Conservation (phyloP, 2,797 vertebrate genomes). For the Brachymystax lenok region DNA sequence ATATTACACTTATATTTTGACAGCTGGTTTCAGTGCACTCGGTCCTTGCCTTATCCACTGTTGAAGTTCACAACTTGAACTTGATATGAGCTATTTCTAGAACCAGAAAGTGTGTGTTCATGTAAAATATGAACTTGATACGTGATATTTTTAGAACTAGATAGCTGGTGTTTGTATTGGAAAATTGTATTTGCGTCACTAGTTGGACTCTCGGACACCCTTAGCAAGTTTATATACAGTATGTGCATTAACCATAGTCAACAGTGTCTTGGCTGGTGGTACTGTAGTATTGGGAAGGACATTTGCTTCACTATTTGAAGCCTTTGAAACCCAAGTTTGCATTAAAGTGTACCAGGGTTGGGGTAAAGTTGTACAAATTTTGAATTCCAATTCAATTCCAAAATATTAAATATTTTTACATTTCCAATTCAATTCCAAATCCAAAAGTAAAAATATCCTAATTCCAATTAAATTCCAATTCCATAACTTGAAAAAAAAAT, state of each 20-base stretch:
- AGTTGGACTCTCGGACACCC: background rate
- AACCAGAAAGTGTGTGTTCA: background rate
- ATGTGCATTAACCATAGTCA: background rate
- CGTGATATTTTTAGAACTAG: background rate
- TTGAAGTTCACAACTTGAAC: constrained; percentile 6
- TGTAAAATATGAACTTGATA: background rate
- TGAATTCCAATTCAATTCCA: too few species aligned
- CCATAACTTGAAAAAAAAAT: too few species aligned
- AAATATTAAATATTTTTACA: too few species aligned
- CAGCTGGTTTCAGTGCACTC: background rate
- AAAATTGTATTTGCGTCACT: background rate
- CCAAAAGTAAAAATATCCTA: too few species aligned
- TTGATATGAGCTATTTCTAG: background rate
- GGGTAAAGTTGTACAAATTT: too few species aligned
- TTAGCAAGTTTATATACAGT: background rate
- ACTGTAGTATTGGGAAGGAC: too few species aligned
- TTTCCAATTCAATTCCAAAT: too few species aligned
- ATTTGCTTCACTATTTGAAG: too few species aligned
- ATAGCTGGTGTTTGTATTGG: background rate
- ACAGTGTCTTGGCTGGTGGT: background rate
- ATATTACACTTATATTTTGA: background rate
- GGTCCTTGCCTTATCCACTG: background rate
- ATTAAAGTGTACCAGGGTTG: too few species aligned
- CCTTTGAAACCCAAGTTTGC: too few species aligned
- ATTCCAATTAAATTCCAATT: too few species aligned